phyloP scores from a whole-genome alignment of 2,113 vertebrate species.

The Ageneiosus marmoratus region DNA sequence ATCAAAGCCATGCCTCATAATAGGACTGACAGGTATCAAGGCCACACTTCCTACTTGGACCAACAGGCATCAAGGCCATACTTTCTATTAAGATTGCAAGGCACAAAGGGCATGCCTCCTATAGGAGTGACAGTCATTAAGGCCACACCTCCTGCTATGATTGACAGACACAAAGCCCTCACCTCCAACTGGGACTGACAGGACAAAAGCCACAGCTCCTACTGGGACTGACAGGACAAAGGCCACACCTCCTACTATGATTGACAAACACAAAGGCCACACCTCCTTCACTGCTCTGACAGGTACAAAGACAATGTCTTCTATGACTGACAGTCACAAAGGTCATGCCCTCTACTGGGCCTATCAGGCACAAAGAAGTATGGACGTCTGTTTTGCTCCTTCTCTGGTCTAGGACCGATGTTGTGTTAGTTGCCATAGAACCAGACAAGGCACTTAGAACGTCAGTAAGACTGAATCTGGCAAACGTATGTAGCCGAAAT shows the following conservation, averaged over 20 bases:
- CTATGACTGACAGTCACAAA: not conserved
- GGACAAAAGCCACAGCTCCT: not conserved
- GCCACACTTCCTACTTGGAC: not conserved
- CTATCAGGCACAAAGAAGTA: not conserved
- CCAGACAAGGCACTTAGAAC: slow-evolving; percentile 16
- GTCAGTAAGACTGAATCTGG: slow-evolving; percentile 15
- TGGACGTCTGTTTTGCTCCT: not conserved
- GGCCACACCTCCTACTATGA: not conserved
- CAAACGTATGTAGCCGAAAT: not conserved
- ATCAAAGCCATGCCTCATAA: not conserved
- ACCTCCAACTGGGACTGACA: not conserved
- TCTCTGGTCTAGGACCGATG: slow-evolving; percentile 5
- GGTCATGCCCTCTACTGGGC: not conserved
- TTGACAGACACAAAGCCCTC: not conserved
- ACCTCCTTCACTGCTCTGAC: not conserved
- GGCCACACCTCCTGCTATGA: not conserved
- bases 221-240: not conserved
- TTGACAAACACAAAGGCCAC: not conserved
- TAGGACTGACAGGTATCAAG: not conserved
- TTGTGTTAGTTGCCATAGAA: slow-evolving; percentile 19
- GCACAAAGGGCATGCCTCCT: not conserved
- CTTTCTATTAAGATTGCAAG: not conserved
- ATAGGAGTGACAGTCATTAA: not conserved
- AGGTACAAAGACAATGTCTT: not conserved
- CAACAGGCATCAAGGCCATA: not conserved